Evolutionary conservation across 2,797 vertebrate species (phyloP), one percentile per base, ranked within the genome.

Genomic region (Sebastes oblongus): DNA sequence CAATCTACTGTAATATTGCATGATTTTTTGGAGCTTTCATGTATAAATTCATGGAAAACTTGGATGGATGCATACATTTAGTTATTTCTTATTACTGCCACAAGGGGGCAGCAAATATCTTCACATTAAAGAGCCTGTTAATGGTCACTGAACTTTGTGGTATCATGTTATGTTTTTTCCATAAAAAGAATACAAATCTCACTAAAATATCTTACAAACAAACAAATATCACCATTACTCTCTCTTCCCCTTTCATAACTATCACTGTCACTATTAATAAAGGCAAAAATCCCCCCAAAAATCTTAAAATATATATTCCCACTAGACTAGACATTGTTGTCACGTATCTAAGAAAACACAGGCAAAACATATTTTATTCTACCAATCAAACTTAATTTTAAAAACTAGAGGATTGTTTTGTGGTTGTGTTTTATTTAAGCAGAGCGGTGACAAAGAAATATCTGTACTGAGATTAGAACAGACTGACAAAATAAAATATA

Each of bases 31-130:
- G 9, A 29, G 12, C n/a, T 42, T 20, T 61, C 16, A 42, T 16
- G 12, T 20, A n/a, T 27, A 22, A n/a, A 10, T 20, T 58, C 2
- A 34, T 59, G 2, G 10, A 64, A n/a, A 20, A 73, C 34, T 36
- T 22, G 10, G 27, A 25, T 72, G 3, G 14, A 52, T 6, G 34
- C 3, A 1, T 13, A 27, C 1, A 34, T 30, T 27, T 62, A 59
- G 75, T 77, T 6, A 54, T 58, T 34, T 68, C 2, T 6, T 0
- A 46, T 22, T 22, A 24, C 16, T 29, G 65, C 76, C 88, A 87
- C 81, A 58, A 85, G 88, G 50, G 39, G 58, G 75, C 73, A 82
- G 79, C 75, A 86, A 29, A 75, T 56, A 30, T 64, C 50, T 54
- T 12, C 4, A 56, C 29, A 42, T 60, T 56, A 30, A 56, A 58